Evolutionary conservation across 2,113 vertebrate species (phyloP), one percentile per base, ranked within the genome.

Genomic region (Dicerorhinus sumatrensis): DNA sequence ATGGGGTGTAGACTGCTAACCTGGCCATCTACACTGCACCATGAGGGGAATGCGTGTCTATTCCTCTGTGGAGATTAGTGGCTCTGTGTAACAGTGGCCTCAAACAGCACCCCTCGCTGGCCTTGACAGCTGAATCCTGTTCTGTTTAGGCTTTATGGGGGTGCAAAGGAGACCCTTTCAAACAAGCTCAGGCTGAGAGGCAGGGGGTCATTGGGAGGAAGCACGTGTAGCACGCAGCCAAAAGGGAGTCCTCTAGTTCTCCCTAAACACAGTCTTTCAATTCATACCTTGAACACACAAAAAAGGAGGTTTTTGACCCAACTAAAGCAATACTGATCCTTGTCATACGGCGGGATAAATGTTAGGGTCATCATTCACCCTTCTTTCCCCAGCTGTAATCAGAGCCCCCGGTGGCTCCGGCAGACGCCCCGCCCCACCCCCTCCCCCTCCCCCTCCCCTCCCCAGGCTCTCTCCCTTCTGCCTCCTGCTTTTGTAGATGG

Each of bases 31-130:
- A 0, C 21, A 23, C 21, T 5, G 63, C 21, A 17, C 2, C 16
- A 0, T 4, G 63, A 17, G 13, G 23, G 31, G 25, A 1, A 16
- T 3, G 2, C 7, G 0, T 6, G 11, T 51, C 6, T 20, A 3
- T 8, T 31, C 27, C 65, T 20, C 16, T 11, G 0, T 7, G 3
- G 36, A 65, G 84, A 31, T 0, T 6, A 0, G 1, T 3, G n/a
- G 79, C 42, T 65, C 70, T 8, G 18, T 23, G 9, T 6, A 27
- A 27, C 90, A 1, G 21, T 31, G 67, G 67, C 73, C 36, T 94
- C 25, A 0, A 21, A 18, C 4, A 29, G 25, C 16, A 1, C 36
- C n/a, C 2, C 1, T 46, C 31, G 11, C 2, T 21, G 8, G 39
- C 36, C 76, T 20, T 2, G 25, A 39, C 8, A 16, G 29, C 31